Base-by-base conservation (phyloP, 2,888 invertebrate species). In the Horisme vitalbata region DNA sequence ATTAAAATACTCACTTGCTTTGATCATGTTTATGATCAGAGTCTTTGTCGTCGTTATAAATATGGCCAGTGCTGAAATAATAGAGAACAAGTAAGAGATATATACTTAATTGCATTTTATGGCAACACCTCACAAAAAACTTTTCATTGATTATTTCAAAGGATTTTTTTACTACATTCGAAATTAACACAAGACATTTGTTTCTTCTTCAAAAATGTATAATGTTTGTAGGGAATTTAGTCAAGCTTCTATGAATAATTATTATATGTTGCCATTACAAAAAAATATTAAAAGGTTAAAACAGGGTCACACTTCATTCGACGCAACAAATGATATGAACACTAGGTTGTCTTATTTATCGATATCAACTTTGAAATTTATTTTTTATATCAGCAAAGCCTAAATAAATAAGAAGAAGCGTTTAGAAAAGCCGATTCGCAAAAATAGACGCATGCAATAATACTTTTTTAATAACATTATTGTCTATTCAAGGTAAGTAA, bases 21-120 rank as follows among this genome's bases (percentile, higher is more conserved):
- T 90, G 90, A 63, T 90, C 90, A 46, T 89, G 90, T 63, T 88
- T 90, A 59, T 90, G 89, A 52, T 90, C 90, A 1, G 87, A 88
- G 27, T 90, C 90, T 60, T 87, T 90, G 27, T 90, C 90, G 47
- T 90, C 90, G 47, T 82, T 83, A 57, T 84, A 84, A 32, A 83
- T 71, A 62, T 87, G 88, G 51, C 90, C 79, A 45, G 88, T 88
- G 71, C 90, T 90, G 83, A 41, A 83, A 87, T 60, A 36, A 71
- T 20, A 64, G 58, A 43, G 12, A n/a, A 21, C 6, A 30, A 13
- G 12, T 63, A 14, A 64, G 32, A 30, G 11, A 13, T 39, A 14
- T 15, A 26, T 32, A 31, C 0, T 31, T 8, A n/a, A 31, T 12
- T 10, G 8, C 10, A 20, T 15, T 27, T 4, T 41, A 47, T 54